Conservation (phyloP, 2,113 vertebrate species). For the Callithrix jacchus region DNA sequence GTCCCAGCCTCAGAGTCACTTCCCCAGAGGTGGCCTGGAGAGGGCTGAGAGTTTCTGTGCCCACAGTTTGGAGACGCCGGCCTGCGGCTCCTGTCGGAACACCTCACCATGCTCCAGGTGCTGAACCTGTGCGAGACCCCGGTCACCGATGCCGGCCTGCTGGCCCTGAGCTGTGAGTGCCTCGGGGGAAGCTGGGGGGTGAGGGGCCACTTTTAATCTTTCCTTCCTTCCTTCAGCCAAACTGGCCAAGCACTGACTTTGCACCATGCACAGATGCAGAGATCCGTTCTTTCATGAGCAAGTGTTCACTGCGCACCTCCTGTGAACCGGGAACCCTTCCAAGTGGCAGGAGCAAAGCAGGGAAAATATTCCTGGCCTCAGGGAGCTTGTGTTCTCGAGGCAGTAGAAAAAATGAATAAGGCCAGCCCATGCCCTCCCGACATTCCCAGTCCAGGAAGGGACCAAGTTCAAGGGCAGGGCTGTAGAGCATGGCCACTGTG, state of each 20-base stretch:
- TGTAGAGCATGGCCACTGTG: fast-evolving
- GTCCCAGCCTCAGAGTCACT: neutral
- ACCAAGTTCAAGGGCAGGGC: neutral
- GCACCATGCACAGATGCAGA: fast-evolving
- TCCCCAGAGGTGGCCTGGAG: too few species aligned
- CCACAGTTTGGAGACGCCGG: constrained; percentile 96
- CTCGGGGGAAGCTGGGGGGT: fast-evolving
- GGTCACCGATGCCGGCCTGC: constrained; percentile 95
- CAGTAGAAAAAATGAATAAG: fast-evolving
- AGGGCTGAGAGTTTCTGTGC: neutral
- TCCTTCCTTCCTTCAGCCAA: too few species aligned
- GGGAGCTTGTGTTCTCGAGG: neutral
- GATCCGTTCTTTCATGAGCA: fast-evolving
- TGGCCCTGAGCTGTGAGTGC: constrained; percentile 97
- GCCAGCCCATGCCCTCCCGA: fast-evolving
- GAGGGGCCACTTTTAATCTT: neutral
- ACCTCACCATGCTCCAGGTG: constrained; percentile 98
- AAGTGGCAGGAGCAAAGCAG: neutral
- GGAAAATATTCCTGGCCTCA: fast-evolving
- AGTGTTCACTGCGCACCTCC: neutral
- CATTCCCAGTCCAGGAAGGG: fast-evolving
- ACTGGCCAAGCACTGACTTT: neutral
- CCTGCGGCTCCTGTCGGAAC: constrained; percentile 95
- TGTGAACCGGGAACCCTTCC: neutral
- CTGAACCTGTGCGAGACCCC: constrained; percentile 99